Evolutionary conservation across 2,888 invertebrate genomes (phyloP).

Genomic region (Cheilosia impressa): DNA sequence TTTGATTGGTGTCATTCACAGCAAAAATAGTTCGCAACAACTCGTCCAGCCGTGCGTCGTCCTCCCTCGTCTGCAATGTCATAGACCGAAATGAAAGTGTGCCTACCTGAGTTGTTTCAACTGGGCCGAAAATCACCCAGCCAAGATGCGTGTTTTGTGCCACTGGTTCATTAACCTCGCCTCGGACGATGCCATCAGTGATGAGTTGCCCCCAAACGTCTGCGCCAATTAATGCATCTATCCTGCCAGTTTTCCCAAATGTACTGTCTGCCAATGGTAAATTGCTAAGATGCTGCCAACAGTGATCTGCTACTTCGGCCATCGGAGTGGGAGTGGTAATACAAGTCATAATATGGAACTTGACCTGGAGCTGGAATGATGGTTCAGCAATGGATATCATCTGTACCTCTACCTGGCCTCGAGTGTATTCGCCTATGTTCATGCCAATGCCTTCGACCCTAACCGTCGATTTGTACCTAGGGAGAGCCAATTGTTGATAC

Average conservation of each 20-base stretch:
- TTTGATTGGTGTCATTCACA: background rate
- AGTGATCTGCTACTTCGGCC: conserved; percentile 17
- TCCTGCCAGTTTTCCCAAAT: conserved; percentile 71
- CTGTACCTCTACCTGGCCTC: background rate
- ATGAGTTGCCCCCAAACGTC: conserved; percentile 1
- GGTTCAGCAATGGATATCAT: conserved; percentile 2
- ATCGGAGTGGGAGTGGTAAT: conserved; percentile 58
- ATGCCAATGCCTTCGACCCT: conserved; percentile 29
- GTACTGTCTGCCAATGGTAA: no score
- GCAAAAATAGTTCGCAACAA: conserved; percentile 2
- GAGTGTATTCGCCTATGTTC: background rate
- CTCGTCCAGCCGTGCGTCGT: background rate
- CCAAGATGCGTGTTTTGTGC: conserved; percentile 24
- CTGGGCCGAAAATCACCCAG: conserved; percentile 40
- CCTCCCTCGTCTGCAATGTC: background rate
- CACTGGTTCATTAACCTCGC: conserved; percentile 10
- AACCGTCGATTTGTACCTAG: conserved; percentile 3
- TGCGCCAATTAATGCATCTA: conserved; percentile 9
- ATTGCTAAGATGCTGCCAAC: no score
- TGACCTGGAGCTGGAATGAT: conserved; percentile 14
- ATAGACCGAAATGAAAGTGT: background rate
- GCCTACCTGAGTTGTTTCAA: background rate
- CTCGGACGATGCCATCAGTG: background rate
- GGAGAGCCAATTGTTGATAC: conserved; percentile 37
- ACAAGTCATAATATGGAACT: background rate